phyloP scores from a whole-genome alignment of 2,888 invertebrate species.

The Zaprionus obscuricornis region DNA sequence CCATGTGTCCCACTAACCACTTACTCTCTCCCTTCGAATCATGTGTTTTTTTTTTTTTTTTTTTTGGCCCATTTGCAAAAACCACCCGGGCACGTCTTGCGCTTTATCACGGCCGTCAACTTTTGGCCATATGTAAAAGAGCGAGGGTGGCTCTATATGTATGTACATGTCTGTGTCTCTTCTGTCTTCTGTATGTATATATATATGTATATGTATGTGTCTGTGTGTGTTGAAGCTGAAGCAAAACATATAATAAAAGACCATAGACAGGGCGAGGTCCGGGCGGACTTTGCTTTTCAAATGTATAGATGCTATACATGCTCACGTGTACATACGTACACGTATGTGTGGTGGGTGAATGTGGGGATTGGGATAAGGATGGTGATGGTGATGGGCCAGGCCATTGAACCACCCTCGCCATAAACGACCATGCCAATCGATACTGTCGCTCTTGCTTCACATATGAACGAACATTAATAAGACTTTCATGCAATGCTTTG shows the following conservation, averaged over 20 bases:
- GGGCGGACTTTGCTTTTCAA: conserved; percentile 30
- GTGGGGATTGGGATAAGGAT: too few relatives aligned
- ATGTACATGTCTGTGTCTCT: neutral
- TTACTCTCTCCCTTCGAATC: conserved; percentile 1
- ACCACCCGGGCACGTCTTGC: conserved; percentile 61
- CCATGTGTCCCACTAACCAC: conserved; percentile 53
- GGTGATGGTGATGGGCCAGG: conserved; percentile 38
- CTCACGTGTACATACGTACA: neutral
- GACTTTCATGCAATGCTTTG: neutral
- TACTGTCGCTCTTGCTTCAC: neutral
- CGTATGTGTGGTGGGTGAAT: conserved; percentile 23
- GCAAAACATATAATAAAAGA: neutral
- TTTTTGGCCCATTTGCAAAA: conserved; percentile 45
- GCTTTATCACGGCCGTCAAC: conserved; percentile 59
- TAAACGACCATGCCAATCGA: conserved; percentile 28
- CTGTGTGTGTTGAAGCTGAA: neutral
- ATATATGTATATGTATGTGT: conserved; percentile 5
- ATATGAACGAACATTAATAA: neutral
- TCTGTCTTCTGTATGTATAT: too few relatives aligned
- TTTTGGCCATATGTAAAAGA: conserved; percentile 73
- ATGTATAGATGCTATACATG: conserved; percentile 12
- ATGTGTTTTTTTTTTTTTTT: neutral
- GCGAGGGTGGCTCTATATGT: conserved; percentile 62
- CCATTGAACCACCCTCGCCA: conserved; percentile 28
- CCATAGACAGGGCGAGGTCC: conserved; percentile 7